phyloP scores from a whole-genome alignment of 2,113 vertebrate genomes.

The Aramus guarauna region DNA sequence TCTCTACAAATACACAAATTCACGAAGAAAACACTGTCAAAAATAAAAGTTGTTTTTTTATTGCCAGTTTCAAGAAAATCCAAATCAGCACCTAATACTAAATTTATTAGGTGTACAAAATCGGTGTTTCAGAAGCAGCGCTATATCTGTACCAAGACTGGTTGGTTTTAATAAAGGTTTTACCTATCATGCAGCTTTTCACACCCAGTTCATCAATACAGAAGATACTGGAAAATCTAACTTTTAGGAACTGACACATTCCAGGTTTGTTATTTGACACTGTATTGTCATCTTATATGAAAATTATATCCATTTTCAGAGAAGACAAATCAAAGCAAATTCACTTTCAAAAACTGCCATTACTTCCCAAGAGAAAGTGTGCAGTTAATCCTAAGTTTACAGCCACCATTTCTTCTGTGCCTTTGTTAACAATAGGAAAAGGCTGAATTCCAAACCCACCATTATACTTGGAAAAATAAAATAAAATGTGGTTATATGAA shows the following conservation, averaged over 20 bases:
- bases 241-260: neutral
- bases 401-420: neutral
- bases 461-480: neutral
- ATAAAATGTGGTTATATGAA: neutral
- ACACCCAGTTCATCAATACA: neutral
- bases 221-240: neutral
- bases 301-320: neutral
- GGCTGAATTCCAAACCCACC: neutral
- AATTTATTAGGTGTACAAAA: neutral
- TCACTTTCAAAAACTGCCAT: conserved; percentile 49
- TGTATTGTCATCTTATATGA: neutral
- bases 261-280: neutral
- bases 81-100: neutral
- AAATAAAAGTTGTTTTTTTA: neutral
- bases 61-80: neutral
- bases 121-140: neutral
- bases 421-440: neutral
- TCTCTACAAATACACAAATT: neutral
- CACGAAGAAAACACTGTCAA: neutral
- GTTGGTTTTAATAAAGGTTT: neutral
- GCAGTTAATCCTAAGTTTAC: conserved; percentile 28
- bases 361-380: conserved; percentile 65
- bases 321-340: conserved; percentile 19
- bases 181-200: neutral
- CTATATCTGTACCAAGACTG: neutral